A percentile compares a stretch with the other conserved stretches of the same genome.
Evolutionary conservation across 2,113 vertebrate genomes (phyloP).

Genomic region (Sinocyclocheilus grahami): DNA sequence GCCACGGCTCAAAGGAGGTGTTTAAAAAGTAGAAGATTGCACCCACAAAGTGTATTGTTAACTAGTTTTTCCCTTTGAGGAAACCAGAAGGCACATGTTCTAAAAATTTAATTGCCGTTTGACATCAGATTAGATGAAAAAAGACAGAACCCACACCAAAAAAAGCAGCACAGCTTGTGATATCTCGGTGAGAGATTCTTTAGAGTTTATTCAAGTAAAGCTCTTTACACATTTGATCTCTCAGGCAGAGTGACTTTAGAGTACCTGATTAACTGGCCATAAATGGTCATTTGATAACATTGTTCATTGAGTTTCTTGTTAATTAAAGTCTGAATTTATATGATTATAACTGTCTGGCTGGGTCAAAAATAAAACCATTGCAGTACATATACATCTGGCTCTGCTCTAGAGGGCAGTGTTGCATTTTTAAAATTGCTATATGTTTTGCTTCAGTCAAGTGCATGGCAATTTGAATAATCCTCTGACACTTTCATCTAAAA

Average conservation of each 20-base stretch:
- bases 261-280: background rate
- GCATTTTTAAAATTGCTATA: conserved; percentile 13
- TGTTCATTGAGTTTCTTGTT: background rate
- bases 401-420: conserved; percentile 66
- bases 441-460: background rate
- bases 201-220: background rate
- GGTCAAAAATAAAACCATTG: conserved; percentile 9
- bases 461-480: conserved; percentile 35
- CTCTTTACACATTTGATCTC: background rate
- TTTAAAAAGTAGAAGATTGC: background rate
- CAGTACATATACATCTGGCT: background rate
- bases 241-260: background rate
- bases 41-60: background rate
- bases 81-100: background rate
- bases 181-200: background rate
- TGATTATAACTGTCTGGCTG: conserved; percentile 18
- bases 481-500: conserved; percentile 37
- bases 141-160: background rate
- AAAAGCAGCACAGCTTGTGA: background rate
- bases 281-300: background rate
- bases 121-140: background rate
- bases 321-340: background rate
- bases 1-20: too few species aligned
- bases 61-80: background rate
- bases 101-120: background rate